Evolutionary conservation across 2,888 invertebrate species (phyloP).

Genomic region (Crematogaster levior): DNA sequence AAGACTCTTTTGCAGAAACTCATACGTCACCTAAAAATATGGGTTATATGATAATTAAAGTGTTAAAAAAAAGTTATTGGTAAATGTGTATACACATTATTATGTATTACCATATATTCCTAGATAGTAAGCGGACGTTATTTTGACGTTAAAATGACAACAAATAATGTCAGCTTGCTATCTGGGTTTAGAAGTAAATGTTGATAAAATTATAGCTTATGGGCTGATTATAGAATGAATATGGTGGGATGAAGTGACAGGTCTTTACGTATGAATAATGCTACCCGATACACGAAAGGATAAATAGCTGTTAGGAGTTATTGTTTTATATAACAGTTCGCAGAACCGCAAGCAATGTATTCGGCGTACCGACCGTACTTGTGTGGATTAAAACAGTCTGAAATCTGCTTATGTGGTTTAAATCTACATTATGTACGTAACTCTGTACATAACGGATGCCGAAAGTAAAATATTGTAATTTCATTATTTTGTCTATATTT

Average conservation of each 20-base stretch:
- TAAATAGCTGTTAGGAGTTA: conserved; percentile 14
- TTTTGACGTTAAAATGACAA: too few species aligned
- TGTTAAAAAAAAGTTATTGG: neutral
- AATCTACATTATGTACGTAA: neutral
- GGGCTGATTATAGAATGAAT: neutral
- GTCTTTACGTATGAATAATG: neutral
- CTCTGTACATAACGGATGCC: neutral
- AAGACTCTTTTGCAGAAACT: too few species aligned
- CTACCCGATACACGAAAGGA: neutral
- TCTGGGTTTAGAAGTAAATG: too few species aligned
- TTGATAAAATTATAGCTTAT: too few species aligned
- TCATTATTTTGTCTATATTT: neutral
- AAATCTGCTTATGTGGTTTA: too few species aligned
- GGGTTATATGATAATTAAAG: too few species aligned
- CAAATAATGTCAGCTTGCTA: too few species aligned
- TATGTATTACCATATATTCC: neutral
- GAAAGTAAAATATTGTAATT: neutral
- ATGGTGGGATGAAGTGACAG: neutral
- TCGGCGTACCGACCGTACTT: neutral
- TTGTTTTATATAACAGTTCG: neutral
- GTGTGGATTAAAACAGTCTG: conserved; percentile 3
- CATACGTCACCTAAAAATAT: too few species aligned
- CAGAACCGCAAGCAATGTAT: conserved; percentile 2
- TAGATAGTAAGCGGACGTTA: too few species aligned
- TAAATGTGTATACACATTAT: neutral